A percentile compares a stretch with the other conserved stretches of the same genome.
These are phyloP conservation scores for Festucalex cinctus DNA, from an alignment of 2,113 vertebrate species.

Conservation along the genomic window DNA sequence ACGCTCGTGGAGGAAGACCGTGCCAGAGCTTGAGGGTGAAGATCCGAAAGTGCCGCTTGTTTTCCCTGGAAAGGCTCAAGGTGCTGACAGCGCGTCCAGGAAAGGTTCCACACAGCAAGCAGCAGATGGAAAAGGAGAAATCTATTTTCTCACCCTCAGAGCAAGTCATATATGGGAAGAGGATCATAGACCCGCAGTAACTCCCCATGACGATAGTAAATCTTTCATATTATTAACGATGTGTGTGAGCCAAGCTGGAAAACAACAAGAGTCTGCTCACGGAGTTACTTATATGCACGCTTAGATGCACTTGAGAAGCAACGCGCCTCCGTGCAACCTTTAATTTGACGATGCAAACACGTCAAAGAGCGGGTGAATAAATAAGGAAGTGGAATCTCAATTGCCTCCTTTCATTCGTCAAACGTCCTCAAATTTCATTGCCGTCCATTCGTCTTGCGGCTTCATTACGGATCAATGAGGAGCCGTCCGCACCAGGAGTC, in stretches of 20 bases:
- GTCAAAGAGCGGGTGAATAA: slow-evolving; percentile 55
- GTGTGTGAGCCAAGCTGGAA: slow-evolving; percentile 22
- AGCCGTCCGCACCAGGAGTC: slow-evolving; percentile 63
- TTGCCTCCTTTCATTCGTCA: slow-evolving; percentile 69
- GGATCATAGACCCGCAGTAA: slow-evolving; percentile 32
- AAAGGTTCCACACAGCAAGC: slow-evolving; percentile 53
- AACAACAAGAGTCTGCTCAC: not conserved
- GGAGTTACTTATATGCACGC: not conserved
- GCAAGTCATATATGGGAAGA: slow-evolving; percentile 37
- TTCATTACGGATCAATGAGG: slow-evolving; percentile 74
- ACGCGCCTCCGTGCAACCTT: slow-evolving; percentile 20
- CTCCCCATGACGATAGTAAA: slow-evolving; percentile 45
- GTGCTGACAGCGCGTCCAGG: slow-evolving; percentile 50
- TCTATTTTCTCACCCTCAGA: not conserved
- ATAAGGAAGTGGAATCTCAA: slow-evolving; percentile 60
- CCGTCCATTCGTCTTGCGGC: slow-evolving; percentile 66
- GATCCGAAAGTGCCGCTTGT: slow-evolving; percentile 49
- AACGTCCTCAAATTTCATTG: slow-evolving; percentile 63
- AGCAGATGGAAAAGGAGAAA: slow-evolving; percentile 48
- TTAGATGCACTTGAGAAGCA: not conserved
- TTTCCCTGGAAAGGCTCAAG: slow-evolving; percentile 57
- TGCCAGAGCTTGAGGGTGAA: slow-evolving; percentile 35
- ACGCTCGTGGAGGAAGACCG: slow-evolving; percentile 21
- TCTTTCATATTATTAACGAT: slow-evolving; percentile 47
- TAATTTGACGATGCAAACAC: slow-evolving; percentile 45